Conservation (phyloP, 2,888 invertebrate species). For the Stenodema calcarata region DNA sequence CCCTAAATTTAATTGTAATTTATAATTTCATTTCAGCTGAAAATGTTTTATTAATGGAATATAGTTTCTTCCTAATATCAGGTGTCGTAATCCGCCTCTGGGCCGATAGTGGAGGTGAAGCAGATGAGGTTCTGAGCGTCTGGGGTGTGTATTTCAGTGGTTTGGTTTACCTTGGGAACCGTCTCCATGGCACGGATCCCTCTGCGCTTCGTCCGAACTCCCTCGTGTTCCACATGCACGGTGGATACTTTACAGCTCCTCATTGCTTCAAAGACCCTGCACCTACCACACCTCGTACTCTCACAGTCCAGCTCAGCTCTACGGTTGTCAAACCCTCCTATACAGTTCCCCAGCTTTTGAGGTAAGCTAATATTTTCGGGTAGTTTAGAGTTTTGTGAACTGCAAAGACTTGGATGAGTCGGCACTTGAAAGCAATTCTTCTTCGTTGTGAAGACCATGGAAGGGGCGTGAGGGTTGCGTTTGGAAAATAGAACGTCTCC, state of each 20-base stretch:
- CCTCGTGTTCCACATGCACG: conserved; percentile 85
- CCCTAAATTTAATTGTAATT: no score
- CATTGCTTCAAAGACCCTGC: conserved; percentile 61
- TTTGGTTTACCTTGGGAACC: conserved; percentile 76
- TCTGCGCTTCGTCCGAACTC: conserved; percentile 74
- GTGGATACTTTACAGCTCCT: conserved; percentile 79
- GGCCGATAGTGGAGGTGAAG: conserved; percentile 58
- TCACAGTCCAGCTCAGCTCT: conserved; percentile 66
- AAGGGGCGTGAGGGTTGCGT: no score
- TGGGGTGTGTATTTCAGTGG: conserved; percentile 89
- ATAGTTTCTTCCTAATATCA: conserved; percentile 50
- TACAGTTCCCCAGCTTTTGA: conserved; percentile 69
- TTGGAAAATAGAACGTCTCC: no score
- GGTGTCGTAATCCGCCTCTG: conserved; percentile 65
- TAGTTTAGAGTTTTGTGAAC: no score
- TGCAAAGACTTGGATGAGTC: no score
- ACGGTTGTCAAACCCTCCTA: conserved; percentile 77
- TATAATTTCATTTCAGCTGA: no score
- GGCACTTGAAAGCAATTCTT: no score
- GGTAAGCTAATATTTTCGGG: neutral
- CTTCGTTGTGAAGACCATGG: no score
- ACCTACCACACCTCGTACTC: conserved; percentile 61
- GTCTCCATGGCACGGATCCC: conserved; percentile 71
- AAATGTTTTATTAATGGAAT: conserved; percentile 17
- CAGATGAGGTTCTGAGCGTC: conserved; percentile 65